Evolutionary conservation across 1,140 invertebrate genomes (phyloP).

Genomic region (Saccostrea glomerata): DNA sequence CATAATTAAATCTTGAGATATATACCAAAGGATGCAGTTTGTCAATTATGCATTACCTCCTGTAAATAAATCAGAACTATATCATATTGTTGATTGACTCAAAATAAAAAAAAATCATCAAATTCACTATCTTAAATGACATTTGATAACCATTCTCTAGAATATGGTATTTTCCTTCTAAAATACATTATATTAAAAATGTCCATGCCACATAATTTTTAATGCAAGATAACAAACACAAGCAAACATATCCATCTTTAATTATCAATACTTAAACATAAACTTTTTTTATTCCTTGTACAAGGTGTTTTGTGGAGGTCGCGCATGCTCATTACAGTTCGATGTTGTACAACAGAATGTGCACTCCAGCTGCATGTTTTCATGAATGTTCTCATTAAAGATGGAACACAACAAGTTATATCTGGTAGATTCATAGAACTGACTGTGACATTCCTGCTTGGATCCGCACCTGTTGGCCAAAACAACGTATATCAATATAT

Average conservation of each 20-base stretch:
- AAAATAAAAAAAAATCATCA: no score
- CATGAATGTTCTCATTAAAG: not conserved
- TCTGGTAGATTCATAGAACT: not conserved
- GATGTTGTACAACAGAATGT: not conserved
- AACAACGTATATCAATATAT: not conserved
- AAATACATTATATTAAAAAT: no score
- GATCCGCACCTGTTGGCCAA: not conserved
- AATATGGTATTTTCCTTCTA: no score
- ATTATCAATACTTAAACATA: not conserved
- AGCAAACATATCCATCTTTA: not conserved
- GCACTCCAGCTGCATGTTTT: conserved; percentile 3
- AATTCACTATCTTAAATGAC: no score
- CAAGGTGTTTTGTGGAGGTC: not conserved
- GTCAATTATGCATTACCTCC: no score
- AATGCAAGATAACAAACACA: not conserved
- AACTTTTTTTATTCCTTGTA: not conserved
- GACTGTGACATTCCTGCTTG: conserved; percentile 4
- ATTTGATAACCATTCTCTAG: no score
- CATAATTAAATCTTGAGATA: no score
- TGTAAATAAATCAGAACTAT: no score
- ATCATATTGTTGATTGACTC: no score
- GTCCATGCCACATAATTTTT: no score
- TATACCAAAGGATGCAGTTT: no score
- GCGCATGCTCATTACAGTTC: not conserved
- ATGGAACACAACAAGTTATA: not conserved